A percentile compares a stretch with the other conserved stretches of the same genome.
phyloP scores from a whole-genome alignment of 1,140 invertebrate genomes.

The Goniozus legneri region DNA sequence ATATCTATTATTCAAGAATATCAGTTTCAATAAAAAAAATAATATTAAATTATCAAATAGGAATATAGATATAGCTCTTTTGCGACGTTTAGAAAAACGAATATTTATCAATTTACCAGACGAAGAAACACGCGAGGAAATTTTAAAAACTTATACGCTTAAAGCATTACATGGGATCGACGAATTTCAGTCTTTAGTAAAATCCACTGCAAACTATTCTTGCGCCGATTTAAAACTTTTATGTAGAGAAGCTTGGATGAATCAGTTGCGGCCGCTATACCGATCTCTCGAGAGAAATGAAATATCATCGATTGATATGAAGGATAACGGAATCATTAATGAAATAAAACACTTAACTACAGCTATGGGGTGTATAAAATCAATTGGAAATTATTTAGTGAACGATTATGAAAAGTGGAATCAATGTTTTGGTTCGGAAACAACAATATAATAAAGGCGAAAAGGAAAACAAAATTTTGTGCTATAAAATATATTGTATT shows the following conservation, averaged over 20 bases:
- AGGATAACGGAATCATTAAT: slow-evolving; percentile 24
- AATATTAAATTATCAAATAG: slow-evolving; percentile 46
- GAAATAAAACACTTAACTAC: slow-evolving; percentile 22
- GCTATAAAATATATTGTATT: too few relatives aligned
- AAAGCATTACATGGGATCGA: slow-evolving; percentile 37
- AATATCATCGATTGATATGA: slow-evolving; percentile 23
- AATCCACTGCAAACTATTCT: slow-evolving; percentile 73
- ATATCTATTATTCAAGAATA: slow-evolving; percentile 8
- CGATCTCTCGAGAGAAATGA: slow-evolving; percentile 27
- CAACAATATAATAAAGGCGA: not conserved
- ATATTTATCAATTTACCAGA: slow-evolving; percentile 79
- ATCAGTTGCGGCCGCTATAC: slow-evolving; percentile 50
- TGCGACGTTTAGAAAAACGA: slow-evolving; percentile 84
- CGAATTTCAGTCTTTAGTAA: slow-evolving; percentile 58
- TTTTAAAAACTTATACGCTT: slow-evolving; percentile 62
- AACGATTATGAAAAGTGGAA: slow-evolving; percentile 39
- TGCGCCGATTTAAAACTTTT: slow-evolving; percentile 85
- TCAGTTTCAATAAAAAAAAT: slow-evolving; percentile 13
- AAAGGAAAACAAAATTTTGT: too few relatives aligned
- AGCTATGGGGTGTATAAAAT: slow-evolving; percentile 30
- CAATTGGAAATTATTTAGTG: slow-evolving; percentile 25
- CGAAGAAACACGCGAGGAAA: slow-evolving; percentile 58
- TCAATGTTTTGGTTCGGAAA: slow-evolving; percentile 16
- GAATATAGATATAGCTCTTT: slow-evolving; percentile 84
- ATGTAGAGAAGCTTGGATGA: slow-evolving; percentile 83